Base-by-base conservation (phyloP, 2,888 invertebrate genomes). In the Endotricha flammealis region DNA sequence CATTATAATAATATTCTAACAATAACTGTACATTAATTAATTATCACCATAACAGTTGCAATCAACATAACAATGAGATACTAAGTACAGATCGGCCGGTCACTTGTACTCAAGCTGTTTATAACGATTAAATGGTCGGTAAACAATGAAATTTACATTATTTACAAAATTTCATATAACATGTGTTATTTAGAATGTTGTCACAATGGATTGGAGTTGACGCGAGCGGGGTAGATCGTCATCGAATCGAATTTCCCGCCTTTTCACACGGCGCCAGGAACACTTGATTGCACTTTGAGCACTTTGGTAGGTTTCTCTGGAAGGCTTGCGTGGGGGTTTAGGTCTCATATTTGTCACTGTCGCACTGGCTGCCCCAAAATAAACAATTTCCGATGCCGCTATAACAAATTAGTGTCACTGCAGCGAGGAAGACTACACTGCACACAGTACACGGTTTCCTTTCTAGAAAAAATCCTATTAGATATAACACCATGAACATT, bases 401-500 rank as follows among this genome's bases (percentile, higher is more conserved):
- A 87, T 98, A 98, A 86, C 99, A 99, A 47, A 98, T 93, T 11
- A 99, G 89, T 62, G 95, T 94, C 36, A 98, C 95, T 12, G 98
- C 96, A 23, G 94, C 93, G 34, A 98, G 83, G 83, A 99, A 99
- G 51, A 99, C 95, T 36, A 98, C 87, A 65, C 96, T 96, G 88
- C 99, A 99, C 48, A 98, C 96, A 31, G 97, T 97, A 78, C 99
- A 99, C 1, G 99, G 99, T 75, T 86, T 98, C 62, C 97, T 89
- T 70, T 98, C 98, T 59, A 99, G 88, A 78, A 99, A 98, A 87
- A 99, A 99, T 57, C 98, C 97, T 55, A 98, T 93, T 55, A 99
- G 85, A 82, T 99, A 99, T 35, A 99, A 89, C 48, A 96, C 94
- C 91, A 99, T 96, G 77, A 99, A 98, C 94, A 98, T 95, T 42